These are phyloP conservation scores for Lepidurus packardi DNA, from an alignment of 1,140 invertebrate species.

Conservation along the genomic window DNA sequence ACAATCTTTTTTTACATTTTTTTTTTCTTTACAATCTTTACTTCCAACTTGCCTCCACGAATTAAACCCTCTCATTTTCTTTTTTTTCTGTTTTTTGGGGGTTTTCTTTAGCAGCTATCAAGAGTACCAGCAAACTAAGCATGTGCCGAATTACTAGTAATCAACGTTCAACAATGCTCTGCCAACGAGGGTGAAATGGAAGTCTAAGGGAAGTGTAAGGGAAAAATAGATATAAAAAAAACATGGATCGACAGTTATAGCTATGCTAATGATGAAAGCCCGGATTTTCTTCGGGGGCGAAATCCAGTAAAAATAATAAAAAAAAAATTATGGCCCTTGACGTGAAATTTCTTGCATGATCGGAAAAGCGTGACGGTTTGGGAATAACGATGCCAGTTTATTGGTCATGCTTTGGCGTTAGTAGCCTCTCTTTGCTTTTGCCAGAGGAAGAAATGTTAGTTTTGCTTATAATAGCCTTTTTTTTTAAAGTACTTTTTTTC, in stretches of 20 bases:
- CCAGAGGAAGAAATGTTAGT: background rate
- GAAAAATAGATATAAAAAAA: background rate
- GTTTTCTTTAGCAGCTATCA: too few species aligned
- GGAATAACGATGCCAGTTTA: conserved; percentile 21
- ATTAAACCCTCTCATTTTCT: background rate
- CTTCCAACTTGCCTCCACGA: background rate
- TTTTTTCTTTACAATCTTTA: background rate
- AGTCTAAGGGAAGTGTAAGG: background rate
- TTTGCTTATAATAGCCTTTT: background rate
- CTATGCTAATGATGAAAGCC: background rate
- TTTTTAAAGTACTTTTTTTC: too few species aligned
- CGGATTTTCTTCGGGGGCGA: background rate
- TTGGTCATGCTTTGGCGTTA: background rate
- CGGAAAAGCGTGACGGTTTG: conserved; percentile 20
- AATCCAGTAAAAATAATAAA: background rate
- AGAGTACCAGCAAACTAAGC: too few species aligned
- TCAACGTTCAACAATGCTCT: background rate
- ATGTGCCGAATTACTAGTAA: background rate
- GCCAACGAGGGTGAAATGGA: background rate
- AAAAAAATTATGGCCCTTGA: background rate
- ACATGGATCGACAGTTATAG: conserved; percentile 12
- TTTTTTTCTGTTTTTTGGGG: too few species aligned
- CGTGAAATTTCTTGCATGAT: conserved; percentile 15
- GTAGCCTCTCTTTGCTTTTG: background rate
- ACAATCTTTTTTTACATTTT: background rate